Base-by-base conservation (phyloP, 2,113 vertebrate species). In the Mustela nigripes region DNA sequence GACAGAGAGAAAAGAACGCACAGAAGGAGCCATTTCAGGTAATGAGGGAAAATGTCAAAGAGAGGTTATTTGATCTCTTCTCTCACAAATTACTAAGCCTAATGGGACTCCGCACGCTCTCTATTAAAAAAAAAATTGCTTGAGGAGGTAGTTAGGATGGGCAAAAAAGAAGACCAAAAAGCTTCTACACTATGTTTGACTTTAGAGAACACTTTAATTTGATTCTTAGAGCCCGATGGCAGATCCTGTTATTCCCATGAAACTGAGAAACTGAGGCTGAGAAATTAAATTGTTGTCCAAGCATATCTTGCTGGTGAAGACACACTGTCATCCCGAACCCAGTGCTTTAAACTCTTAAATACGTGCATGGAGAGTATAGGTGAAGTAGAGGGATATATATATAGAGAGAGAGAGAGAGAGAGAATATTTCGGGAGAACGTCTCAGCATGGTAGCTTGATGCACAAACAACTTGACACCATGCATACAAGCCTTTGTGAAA, bases 401-500 rank as follows among this genome's bases (percentile, higher is more conserved):
- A 91, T 10, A 50, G 15, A 53, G 39, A 39, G 11, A 50, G 50
- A 53, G 15, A 53, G 15, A 53, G 50, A 45, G 33, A 39, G 1
- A 89, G 19, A 22, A 1, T 50, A 83, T 90, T 94, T 88, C 50
- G 81, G 71, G 71, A 97, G 56, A 89, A 60, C n/a, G 6, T 87
- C 78, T 89, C 73, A 85, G 56, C 42, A 92, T 88, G 81, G 88
- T 28, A 76, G 63, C 78, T 63, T 48, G 45, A 95, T 50, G n/a
- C 53, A 18, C 60, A 33, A 82, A 95, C 80, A 88, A 76, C 39
- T 89, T 95, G 60, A 79, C 92, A 81, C 71, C 80, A 90, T 58
- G 87, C 97, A 93, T 48, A 67, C 0, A 92, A 53, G 85, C n/a
- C 71, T 97, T 93, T 89, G 95, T 96, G 42, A 88, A 82, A 89